Base-by-base conservation (phyloP, 2,113 vertebrate genomes). In the Nipponia nippon region DNA sequence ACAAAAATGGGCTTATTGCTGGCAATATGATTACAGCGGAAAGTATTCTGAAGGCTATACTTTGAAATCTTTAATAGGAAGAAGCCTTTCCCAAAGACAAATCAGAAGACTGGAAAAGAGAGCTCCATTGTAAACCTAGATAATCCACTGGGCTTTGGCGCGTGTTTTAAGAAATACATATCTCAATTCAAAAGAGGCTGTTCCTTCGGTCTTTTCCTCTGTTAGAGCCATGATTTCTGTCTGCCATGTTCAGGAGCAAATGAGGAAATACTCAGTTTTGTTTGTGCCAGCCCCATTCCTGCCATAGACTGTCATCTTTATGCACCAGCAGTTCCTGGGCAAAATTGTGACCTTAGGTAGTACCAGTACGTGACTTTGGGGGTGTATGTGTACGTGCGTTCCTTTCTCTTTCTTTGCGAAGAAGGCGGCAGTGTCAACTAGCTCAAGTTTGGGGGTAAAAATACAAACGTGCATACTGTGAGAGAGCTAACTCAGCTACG, bases 401-500 rank as follows among this genome's bases (percentile, higher is more conserved):
- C 55, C 27, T 86, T 86, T 34, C 21, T 65, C 32, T 58, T n/a
- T 52, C 40, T 71, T 75, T 85, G 40, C 55, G 46, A 50, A 23
- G 34, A 18, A 61, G 44, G 80, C 16, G 23, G 38, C 11, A 14
- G 21, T 13, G 46, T 42, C 27, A 72, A 69, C 42, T 5, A 56
- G 47, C n/a, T 79, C 55, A 73, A 14, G 14, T 42, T 72, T 55
- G 16, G 56, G 13, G 20, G 17, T 72, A 30, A 85, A 88, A 75
- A 36, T 29, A 29, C 16, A 59, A 47, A 70, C 6, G 12, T 12
- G 2, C 27, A 16, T 26, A 9, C 15, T 61, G 19, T 50, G 49
- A 42, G 36, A 59, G 36, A 38, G 32, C 7, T 14, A 70, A 49
- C 27, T 52, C 11, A 23, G 56, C 47, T 53, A 2, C 0, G 0